Conservation (phyloP, 2,113 vertebrate species). For the Pollimyrus isidori region DNA sequence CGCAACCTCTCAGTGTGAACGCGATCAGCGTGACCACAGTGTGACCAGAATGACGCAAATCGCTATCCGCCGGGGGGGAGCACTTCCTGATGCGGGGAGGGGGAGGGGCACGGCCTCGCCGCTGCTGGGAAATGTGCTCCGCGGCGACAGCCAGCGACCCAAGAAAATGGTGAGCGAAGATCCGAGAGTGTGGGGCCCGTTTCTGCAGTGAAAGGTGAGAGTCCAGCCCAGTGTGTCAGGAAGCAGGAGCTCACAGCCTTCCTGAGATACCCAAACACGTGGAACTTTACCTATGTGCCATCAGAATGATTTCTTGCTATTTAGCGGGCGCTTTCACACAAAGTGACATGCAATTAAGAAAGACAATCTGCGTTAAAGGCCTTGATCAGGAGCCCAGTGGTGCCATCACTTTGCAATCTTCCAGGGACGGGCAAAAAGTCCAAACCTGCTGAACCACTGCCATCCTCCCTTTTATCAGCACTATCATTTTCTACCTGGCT, state of each 20-base stretch:
- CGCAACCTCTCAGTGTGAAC: not conserved
- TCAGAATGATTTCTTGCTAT: not conserved
- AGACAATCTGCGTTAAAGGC: not conserved
- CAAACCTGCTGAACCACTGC: not conserved
- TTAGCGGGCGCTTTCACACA: not conserved
- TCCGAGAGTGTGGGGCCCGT: not conserved
- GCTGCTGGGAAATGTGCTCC: not conserved
- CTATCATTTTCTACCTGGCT: not conserved
- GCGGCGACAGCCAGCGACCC: not conserved
- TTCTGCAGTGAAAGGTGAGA: not conserved
- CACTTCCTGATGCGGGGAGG: constrained; percentile 7
- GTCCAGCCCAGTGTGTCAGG: not conserved
- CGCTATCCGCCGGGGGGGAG: not conserved
- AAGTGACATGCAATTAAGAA: not conserved
- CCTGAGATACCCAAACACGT: not conserved
- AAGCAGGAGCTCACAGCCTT: not conserved
- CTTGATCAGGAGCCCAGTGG: not conserved
- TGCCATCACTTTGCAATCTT: not conserved
- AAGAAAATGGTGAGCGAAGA: not conserved
- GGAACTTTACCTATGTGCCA: not conserved
- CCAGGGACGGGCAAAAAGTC: not conserved
- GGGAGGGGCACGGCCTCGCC: not conserved
- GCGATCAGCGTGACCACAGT: not conserved
- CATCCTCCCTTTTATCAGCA: not conserved
- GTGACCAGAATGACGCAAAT: constrained; percentile 7